These are phyloP conservation scores for Pelobates fuscus DNA, from an alignment of 2,113 vertebrate genomes.

Conservation along the genomic window DNA sequence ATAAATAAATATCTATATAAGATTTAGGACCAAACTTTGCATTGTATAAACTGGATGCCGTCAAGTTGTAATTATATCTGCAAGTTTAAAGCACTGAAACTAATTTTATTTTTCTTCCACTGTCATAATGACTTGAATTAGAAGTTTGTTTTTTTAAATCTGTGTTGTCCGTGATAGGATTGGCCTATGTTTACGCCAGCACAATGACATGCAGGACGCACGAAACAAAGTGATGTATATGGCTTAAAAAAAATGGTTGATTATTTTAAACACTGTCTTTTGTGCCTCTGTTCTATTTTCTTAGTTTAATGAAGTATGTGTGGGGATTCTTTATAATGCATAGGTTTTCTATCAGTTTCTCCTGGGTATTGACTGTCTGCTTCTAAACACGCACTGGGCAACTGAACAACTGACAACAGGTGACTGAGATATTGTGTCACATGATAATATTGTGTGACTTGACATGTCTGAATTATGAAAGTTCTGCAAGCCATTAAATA, in stretches of 20 bases:
- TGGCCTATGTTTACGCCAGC: neutral
- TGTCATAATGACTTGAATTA: slow-evolving; percentile 62
- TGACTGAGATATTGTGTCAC: too few relatives aligned
- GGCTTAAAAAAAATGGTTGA: neutral
- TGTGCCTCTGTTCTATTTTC: slow-evolving; percentile 17
- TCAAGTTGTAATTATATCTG: slow-evolving; percentile 26
- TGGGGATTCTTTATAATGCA: neutral
- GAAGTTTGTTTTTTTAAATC: slow-evolving; percentile 49
- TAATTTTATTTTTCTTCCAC: slow-evolving; percentile 52
- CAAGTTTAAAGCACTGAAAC: slow-evolving; percentile 46
- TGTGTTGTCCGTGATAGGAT: slow-evolving; percentile 2
- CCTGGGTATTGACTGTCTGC: too few relatives aligned
- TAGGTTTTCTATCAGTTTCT: too few relatives aligned
- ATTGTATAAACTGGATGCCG: neutral
- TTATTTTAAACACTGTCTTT: slow-evolving; percentile 2
- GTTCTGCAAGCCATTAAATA: too few relatives aligned
- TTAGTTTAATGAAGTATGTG: neutral
- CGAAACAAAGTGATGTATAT: neutral
- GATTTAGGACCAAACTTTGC: slow-evolving; percentile 19
- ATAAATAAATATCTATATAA: neutral
- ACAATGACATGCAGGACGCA: neutral
- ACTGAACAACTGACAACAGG: too few relatives aligned
- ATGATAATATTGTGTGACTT: too few relatives aligned
- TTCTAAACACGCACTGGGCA: too few relatives aligned
- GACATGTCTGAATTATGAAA: too few relatives aligned